Conservation (phyloP, 2,797 vertebrate species). For the Hydrocynus forskahlii region DNA sequence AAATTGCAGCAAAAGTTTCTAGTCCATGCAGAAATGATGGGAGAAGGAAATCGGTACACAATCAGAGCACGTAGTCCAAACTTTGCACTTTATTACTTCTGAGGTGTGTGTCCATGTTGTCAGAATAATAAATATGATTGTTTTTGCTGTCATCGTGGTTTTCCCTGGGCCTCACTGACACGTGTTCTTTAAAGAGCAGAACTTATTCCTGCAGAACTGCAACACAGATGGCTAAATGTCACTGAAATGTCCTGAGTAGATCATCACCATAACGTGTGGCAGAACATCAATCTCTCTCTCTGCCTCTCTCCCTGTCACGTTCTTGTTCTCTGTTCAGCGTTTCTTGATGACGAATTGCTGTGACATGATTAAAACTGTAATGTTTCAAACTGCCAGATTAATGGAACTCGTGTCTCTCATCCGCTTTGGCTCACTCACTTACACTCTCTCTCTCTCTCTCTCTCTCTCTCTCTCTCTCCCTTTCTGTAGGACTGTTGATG, state of each 20-base stretch:
- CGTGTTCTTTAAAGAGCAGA: conserved; percentile 26
- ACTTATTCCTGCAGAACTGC: conserved; percentile 45
- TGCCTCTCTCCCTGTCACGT: conserved; percentile 35
- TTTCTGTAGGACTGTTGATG: conserved; percentile 75
- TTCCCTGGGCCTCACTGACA: neutral
- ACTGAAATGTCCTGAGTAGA: conserved; percentile 67
- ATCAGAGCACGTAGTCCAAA: neutral
- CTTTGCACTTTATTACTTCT: neutral
- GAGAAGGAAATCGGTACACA: too few relatives aligned
- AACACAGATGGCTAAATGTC: conserved; percentile 75
- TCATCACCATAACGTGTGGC: conserved; percentile 63
- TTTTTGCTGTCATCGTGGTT: neutral
- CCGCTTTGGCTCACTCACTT: neutral
- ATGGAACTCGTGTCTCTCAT: conserved; percentile 39
- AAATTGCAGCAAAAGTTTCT: too few relatives aligned
- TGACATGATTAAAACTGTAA: conserved; percentile 62
- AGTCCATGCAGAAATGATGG: neutral
- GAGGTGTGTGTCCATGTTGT: neutral
- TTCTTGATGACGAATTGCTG: conserved; percentile 56
- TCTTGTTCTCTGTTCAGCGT: conserved; percentile 27
- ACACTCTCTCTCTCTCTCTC: neutral
- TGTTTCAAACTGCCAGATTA: conserved; percentile 56
- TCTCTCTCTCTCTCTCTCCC: neutral
- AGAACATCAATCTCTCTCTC: conserved; percentile 63
- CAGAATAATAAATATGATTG: conserved; percentile 1